Evolutionary conservation across 1,140 invertebrate species (phyloP).

Genomic region (Orius insidiosus): DNA sequence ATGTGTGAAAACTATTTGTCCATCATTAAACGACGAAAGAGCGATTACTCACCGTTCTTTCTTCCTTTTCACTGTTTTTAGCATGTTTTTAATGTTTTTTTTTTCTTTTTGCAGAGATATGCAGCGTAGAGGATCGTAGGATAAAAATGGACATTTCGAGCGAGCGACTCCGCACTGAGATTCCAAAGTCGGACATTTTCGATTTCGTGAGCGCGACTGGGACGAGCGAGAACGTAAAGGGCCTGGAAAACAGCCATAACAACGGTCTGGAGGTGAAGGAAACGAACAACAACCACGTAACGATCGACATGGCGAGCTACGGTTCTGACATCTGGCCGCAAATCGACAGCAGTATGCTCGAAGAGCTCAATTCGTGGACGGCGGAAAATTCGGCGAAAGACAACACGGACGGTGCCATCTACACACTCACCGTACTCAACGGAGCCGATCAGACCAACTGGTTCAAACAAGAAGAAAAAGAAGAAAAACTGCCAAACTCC

Average conservation of each 20-base stretch:
- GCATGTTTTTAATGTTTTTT: too few relatives aligned
- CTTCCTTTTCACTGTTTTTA: too few relatives aligned
- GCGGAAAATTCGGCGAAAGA: conserved; percentile 31
- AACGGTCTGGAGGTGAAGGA: conserved; percentile 12
- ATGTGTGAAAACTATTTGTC: too few relatives aligned
- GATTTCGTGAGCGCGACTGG: conserved; percentile 6
- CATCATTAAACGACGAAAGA: too few relatives aligned
- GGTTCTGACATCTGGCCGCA: conserved; percentile 22
- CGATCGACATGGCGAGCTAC: conserved; percentile 21
- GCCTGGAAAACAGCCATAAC: not conserved
- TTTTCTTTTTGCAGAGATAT: too few relatives aligned
- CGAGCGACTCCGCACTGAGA: not conserved
- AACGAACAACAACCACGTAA: conserved; percentile 20
- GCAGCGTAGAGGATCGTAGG: too few relatives aligned
- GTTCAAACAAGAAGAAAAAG: conserved; percentile 18
- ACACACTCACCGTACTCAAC: conserved; percentile 35
- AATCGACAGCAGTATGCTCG: conserved; percentile 51
- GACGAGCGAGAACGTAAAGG: not conserved
- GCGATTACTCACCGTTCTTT: too few relatives aligned
- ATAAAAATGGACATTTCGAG: conserved; percentile 5
- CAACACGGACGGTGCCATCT: conserved; percentile 37
- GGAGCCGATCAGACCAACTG: conserved; percentile 23
- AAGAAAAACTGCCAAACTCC: conserved; percentile 23
- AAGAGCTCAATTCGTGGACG: conserved; percentile 64
- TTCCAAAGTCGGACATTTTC: conserved; percentile 6